Percentiles rank a stretch among this genome's conserved stretches.
Conservation (phyloP, 2,113 vertebrate genomes). For the Periophthalmus modestus region DNA sequence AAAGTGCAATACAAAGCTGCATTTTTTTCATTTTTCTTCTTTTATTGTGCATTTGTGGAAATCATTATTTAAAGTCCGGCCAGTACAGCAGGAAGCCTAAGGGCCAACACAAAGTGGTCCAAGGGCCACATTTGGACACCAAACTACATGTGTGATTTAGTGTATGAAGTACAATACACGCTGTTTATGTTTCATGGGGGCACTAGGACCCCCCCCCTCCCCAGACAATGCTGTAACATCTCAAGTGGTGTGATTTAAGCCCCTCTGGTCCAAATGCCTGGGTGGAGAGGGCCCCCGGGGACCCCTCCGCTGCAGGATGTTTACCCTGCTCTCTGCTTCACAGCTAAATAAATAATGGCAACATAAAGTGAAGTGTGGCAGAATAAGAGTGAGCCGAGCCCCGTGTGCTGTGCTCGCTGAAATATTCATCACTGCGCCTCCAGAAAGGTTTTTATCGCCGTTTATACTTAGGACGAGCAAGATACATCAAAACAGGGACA, state of each 20-base stretch:
- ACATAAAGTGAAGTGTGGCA: slow-evolving; percentile 57
- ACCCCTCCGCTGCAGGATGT: slow-evolving; percentile 42
- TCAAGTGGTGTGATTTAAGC: neutral
- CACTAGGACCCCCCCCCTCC: no score
- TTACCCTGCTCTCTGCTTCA: slow-evolving; percentile 57
- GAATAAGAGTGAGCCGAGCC: slow-evolving; percentile 41
- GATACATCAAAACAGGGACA: neutral
- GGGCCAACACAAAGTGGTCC: neutral
- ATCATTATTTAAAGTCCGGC: neutral
- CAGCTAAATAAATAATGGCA: slow-evolving; percentile 77
- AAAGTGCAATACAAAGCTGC: no score
- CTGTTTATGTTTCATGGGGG: neutral
- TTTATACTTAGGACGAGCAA: slow-evolving; percentile 26
- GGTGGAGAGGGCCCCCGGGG: neutral
- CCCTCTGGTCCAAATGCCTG: neutral
- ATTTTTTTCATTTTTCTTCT: no score
- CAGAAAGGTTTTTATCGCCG: slow-evolving; percentile 43
- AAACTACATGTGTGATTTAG: neutral
- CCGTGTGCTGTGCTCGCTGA: slow-evolving; percentile 49
- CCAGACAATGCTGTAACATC: neutral
- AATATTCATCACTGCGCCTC: slow-evolving; percentile 67
- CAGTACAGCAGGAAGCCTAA: neutral
- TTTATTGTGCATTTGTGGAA: no score
- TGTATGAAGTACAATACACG: neutral
- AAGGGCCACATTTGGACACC: no score